These are phyloP conservation scores for Pangasius djambal DNA, from an alignment of 2,797 vertebrate species.

Conservation along the genomic window DNA sequence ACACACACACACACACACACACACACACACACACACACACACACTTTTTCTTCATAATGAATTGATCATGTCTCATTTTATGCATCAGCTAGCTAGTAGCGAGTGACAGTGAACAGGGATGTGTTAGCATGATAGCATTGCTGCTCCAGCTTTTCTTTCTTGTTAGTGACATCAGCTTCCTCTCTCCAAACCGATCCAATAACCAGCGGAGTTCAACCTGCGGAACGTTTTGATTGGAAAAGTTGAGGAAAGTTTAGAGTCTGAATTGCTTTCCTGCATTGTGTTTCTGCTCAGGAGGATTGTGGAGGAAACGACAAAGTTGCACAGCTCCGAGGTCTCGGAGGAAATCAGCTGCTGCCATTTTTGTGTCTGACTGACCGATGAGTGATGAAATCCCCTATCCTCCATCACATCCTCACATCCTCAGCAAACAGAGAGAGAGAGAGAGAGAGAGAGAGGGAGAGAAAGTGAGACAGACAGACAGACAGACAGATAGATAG, in stretches of 20 bases:
- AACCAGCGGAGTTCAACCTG: neutral
- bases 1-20: neutral
- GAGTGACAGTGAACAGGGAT: neutral
- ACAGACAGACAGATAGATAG: neutral
- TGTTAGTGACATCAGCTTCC: neutral
- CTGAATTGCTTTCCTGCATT: neutral
- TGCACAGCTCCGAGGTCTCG: neutral
- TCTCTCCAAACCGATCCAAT: neutral
- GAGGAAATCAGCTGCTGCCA: conserved; percentile 6
- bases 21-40: neutral
- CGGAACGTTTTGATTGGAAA: neutral
- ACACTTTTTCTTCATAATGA: neutral
- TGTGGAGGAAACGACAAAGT: neutral
- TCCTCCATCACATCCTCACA: neutral
- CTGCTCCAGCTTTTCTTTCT: neutral
- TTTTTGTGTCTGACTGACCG: neutral
- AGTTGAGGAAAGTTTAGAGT: neutral
- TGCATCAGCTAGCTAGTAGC: neutral
- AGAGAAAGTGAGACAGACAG: neutral
- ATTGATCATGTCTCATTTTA: neutral
- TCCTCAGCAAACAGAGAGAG: neutral
- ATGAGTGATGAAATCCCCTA: neutral
- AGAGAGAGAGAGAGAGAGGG: no score
- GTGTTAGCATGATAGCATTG: neutral
- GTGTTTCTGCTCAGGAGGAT: conserved; percentile 1